Conservation (phyloP, 2,113 vertebrate species). For the Rhineura floridana region DNA sequence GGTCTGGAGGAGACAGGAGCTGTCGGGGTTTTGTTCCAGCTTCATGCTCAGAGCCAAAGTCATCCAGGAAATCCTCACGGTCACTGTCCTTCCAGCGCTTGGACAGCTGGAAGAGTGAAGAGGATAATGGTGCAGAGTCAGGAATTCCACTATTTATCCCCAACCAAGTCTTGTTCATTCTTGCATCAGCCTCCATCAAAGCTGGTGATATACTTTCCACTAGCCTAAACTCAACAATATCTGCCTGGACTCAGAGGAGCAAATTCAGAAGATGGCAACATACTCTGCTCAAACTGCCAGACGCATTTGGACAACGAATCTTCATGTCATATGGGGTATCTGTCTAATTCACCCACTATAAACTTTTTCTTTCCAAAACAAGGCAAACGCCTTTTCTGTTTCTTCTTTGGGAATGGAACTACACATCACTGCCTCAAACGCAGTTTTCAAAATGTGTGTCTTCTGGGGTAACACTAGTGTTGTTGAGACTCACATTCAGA, state of each 20-base stretch:
- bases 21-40: slow-evolving; percentile 48
- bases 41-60: slow-evolving; percentile 71
- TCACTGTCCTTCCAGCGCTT: slow-evolving; percentile 77
- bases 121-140: neutral
- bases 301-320: neutral
- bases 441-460: neutral
- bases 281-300: neutral
- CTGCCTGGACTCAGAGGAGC: neutral
- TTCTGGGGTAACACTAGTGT: neutral
- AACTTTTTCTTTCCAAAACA: neutral
- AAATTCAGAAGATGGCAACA: neutral
- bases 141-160: neutral
- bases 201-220: too few relatives aligned
- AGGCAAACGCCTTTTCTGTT: neutral
- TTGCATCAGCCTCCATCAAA: neutral
- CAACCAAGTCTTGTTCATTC: neutral
- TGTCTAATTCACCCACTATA: neutral
- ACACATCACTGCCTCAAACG: neutral
- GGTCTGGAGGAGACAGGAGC: slow-evolving; percentile 57
- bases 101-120: slow-evolving; percentile 60
- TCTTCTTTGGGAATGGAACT: neutral
- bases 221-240: neutral
- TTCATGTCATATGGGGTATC: neutral
- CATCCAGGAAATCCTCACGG: slow-evolving; percentile 75
- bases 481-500: neutral